These are phyloP conservation scores for Leptatherina wallacei DNA, from an alignment of 2,797 vertebrate genomes.

Conservation along the genomic window DNA sequence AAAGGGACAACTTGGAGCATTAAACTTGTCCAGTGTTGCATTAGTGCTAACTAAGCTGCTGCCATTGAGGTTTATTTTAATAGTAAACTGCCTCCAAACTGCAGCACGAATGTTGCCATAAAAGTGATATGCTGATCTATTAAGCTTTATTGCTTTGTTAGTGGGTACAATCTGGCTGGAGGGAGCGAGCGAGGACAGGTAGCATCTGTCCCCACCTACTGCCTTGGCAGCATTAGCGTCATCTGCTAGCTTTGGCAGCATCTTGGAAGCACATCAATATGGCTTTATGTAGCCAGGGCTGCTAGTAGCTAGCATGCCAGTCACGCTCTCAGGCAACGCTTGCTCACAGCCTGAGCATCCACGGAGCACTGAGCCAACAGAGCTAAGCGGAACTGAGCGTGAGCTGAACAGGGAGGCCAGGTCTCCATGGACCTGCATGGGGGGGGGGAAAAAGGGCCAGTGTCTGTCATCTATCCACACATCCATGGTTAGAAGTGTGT, in stretches of 20 bases:
- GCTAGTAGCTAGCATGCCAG: slow-evolving; percentile 83
- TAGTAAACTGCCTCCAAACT: slow-evolving; percentile 70
- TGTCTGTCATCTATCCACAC: slow-evolving; percentile 75
- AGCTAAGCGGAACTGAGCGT: slow-evolving; percentile 74
- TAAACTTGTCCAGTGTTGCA: slow-evolving; percentile 2
- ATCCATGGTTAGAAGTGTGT: slow-evolving; percentile 61
- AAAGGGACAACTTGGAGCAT: not conserved
- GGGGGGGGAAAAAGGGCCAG: slow-evolving; percentile 46
- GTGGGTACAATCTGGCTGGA: slow-evolving; percentile 82
- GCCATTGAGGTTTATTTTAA: slow-evolving; percentile 32
- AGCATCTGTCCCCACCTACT: slow-evolving; percentile 88
- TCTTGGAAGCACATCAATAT: slow-evolving; percentile 86
- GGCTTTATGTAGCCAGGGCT: slow-evolving; percentile 84
- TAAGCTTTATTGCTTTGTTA: slow-evolving; percentile 85
- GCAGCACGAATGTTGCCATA: slow-evolving; percentile 72
- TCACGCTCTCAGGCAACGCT: slow-evolving; percentile 80
- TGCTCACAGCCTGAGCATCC: slow-evolving; percentile 76
- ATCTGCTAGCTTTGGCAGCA: slow-evolving; percentile 86
- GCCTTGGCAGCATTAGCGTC: slow-evolving; percentile 85
- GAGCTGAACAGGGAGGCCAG: slow-evolving; percentile 75
- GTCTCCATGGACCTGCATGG: slow-evolving; percentile 66
- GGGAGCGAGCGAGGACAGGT: slow-evolving; percentile 83
- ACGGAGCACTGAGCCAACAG: slow-evolving; percentile 75
- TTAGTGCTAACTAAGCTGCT: slow-evolving; percentile 11
- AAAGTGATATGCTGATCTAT: slow-evolving; percentile 79